Evolutionary conservation across 2,888 invertebrate species (phyloP).

Genomic region (Podabrus alpinus): DNA sequence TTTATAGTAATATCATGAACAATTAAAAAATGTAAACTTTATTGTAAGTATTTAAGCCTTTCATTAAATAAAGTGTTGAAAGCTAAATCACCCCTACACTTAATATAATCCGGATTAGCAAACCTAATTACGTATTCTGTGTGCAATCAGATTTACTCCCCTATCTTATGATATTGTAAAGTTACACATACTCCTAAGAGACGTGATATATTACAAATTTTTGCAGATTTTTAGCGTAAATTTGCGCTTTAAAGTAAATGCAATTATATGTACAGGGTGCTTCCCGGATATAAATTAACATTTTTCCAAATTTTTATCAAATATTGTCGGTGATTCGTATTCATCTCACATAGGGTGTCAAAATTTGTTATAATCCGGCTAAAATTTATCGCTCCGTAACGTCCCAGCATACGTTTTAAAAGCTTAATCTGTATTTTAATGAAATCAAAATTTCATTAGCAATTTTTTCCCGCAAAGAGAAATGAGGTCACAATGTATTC

Average conservation of each 20-base stretch:
- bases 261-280: background rate
- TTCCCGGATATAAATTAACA: background rate
- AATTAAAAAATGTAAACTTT: background rate
- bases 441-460: background rate
- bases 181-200: constrained; percentile 5
- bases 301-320: background rate
- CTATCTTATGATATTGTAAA: constrained; percentile 15
- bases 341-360: background rate
- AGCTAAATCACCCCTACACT: background rate
- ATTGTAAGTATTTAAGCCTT: background rate
- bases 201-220: background rate
- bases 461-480: background rate
- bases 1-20: background rate
- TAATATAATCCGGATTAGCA: constrained; percentile 49
- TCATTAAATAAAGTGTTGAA: background rate
- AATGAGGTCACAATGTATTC: background rate
- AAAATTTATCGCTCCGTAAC: background rate
- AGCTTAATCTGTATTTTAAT: background rate
- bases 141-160: constrained; percentile 30
- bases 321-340: background rate
- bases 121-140: constrained; percentile 49
- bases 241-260: background rate
- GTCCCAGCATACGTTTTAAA: too few species aligned
- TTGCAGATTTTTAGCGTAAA: background rate
- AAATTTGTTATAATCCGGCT: background rate